A percentile compares a stretch with the other conserved stretches of the same genome.
These are phyloP conservation scores for Cinclus mexicanus DNA, from an alignment of 2,113 vertebrate genomes.

Conservation along the genomic window DNA sequence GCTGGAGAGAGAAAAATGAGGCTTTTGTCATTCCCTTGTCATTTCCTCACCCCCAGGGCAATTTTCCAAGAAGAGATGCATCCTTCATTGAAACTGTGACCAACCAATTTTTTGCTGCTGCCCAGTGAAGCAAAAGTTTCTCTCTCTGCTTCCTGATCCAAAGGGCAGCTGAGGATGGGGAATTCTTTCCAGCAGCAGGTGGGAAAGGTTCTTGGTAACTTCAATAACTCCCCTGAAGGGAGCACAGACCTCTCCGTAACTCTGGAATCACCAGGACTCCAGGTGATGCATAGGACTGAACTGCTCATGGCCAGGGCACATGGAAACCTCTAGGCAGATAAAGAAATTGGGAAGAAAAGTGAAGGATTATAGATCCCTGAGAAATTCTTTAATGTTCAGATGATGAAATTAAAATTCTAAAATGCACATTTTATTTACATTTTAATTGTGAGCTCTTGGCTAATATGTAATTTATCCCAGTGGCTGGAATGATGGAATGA, in stretches of 20 bases:
- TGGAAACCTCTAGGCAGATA: neutral
- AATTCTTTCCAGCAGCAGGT: neutral
- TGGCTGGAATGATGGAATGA: neutral
- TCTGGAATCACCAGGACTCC: neutral
- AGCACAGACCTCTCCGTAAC: neutral
- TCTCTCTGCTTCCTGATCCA: neutral
- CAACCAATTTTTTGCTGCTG: neutral
- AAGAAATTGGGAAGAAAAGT: neutral
- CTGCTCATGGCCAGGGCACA: neutral
- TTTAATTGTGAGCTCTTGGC: neutral
- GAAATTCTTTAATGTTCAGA: neutral
- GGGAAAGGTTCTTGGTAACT: neutral
- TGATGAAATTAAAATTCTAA: neutral
- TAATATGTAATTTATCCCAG: neutral
- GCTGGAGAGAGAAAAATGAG: neutral
- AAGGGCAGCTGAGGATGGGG: neutral
- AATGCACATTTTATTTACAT: neutral
- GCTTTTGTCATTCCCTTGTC: neutral
- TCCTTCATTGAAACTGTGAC: neutral
- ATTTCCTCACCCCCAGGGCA: neutral
- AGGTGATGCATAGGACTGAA: neutral
- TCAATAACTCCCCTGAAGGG: neutral
- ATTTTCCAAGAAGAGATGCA: neutral
- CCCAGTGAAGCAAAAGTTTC: neutral
- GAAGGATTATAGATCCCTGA: neutral